Base-by-base conservation (phyloP, 1,140 invertebrate species). In the Araneus ventricosus region DNA sequence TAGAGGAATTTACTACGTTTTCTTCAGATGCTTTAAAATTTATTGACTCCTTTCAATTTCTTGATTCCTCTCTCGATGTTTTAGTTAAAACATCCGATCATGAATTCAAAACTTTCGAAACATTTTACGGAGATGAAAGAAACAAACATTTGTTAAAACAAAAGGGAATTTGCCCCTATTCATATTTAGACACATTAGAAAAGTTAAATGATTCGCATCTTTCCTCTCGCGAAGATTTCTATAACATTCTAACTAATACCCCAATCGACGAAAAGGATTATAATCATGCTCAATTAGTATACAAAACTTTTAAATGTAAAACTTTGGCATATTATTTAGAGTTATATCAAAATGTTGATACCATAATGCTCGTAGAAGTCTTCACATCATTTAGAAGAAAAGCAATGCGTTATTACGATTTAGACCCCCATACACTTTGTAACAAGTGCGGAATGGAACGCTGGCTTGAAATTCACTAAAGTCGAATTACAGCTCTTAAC, bases 11-110 rank as follows among this genome's bases (percentile, higher is more conserved):
- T 7, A 39, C 75, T 1, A 80, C 37, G 37, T 80, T 80, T 80
- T 80, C 34, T 37, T n/a, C 37, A 80, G 75, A 80, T 80, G 34
- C 17, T 34, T 20, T 80, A 41, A 80, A 80, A 39, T 80, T 80
- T 39, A 39, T 80, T 0, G 75, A 80, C 22, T 37, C 75, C 3
- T 80, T 22, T 80, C 75, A 80, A 41, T 80, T 39, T 41, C 4
- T 80, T 14, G 75, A 80, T 4, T 34, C 75, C 3, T 80, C 75
- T 39, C 37, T 80, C 14, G 75, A 80, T 24, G 39, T 24, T 20
- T 41, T 80, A 80, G 75, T 80, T n/a, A 80, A 80, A 34, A 80
- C 30, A 5, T 80, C 37, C 3, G 75, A 80, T 1, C 75, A 80
- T 34, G 24, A 39, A 20, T 80, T 39, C 22, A 41, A 80, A 80